A percentile compares a stretch with the other conserved stretches of the same genome.
Evolutionary conservation across 2,797 vertebrate species (phyloP).

Genomic region (Synanceia verrucosa): DNA sequence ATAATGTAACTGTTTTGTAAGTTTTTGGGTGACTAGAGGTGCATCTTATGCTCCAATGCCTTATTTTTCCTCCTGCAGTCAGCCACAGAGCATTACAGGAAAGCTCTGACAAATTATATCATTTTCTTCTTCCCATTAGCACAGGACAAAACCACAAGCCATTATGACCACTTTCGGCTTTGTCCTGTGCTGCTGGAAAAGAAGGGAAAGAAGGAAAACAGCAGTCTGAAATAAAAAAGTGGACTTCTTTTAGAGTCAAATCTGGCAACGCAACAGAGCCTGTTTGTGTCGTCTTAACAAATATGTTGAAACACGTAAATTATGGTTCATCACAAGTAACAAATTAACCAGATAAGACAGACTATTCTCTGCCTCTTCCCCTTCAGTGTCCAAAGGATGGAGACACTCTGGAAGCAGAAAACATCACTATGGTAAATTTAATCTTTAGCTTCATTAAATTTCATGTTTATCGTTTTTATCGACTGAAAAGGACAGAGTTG

Average conservation of each 20-base stretch:
- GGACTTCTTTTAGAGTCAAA: background rate
- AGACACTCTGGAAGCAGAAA: slow-evolving; percentile 70
- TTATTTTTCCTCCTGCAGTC: background rate
- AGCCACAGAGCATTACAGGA: background rate
- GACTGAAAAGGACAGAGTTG: background rate
- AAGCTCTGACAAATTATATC: background rate
- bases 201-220: background rate
- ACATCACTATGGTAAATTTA: slow-evolving; percentile 76
- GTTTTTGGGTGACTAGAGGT: background rate
- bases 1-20: background rate
- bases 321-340: background rate
- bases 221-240: background rate
- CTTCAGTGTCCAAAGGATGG: slow-evolving; percentile 78
- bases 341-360: background rate
- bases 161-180: background rate
- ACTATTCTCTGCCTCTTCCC: slow-evolving; percentile 6
- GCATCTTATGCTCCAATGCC: background rate
- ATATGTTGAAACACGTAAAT: too few species aligned
- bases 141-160: background rate
- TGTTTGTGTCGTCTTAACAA: too few species aligned
- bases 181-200: background rate
- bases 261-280: too few species aligned
- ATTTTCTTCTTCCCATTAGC: background rate
- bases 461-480: background rate
- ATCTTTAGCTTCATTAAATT: background rate